These are phyloP conservation scores for Escarpia spicata DNA, from an alignment of 2,888 invertebrate genomes.

Conservation along the genomic window DNA sequence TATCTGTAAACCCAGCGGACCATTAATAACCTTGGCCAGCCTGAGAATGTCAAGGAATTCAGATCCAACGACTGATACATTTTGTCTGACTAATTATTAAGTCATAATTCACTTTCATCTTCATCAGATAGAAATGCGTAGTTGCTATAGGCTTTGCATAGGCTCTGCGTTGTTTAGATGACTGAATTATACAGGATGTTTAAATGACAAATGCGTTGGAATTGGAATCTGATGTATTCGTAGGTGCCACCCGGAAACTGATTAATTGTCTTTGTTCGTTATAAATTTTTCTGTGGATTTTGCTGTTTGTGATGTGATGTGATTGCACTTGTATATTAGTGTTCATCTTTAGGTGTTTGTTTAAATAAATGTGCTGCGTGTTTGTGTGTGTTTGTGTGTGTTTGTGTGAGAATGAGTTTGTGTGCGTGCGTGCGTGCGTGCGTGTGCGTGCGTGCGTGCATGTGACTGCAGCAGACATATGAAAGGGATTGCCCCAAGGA, in stretches of 20 bases:
- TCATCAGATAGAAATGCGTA: background rate
- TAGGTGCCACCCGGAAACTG: background rate
- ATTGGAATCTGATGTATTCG: background rate
- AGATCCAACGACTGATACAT: background rate
- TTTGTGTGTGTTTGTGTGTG: too few relatives aligned
- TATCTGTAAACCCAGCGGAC: background rate
- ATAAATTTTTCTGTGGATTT: background rate
- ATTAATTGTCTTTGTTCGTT: background rate
- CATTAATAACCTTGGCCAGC: background rate
- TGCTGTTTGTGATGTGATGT: background rate
- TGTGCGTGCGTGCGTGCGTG: too few relatives aligned
- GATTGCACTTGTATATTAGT: background rate
- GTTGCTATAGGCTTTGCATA: background rate
- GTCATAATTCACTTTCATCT: background rate
- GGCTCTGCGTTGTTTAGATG: background rate
- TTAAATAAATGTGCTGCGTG: background rate
- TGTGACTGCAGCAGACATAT: background rate
- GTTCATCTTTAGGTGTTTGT: background rate
- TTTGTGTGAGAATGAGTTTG: too few relatives aligned
- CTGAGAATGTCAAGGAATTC: constrained; percentile 7
- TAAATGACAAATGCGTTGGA: background rate
- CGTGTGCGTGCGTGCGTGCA: too few relatives aligned
- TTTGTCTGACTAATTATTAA: constrained; percentile 16
- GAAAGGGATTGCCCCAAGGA: background rate
- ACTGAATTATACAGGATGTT: constrained; percentile 2